These are phyloP conservation scores for Pangasianodon gigas DNA, from an alignment of 2,113 vertebrate genomes.

Conservation along the genomic window DNA sequence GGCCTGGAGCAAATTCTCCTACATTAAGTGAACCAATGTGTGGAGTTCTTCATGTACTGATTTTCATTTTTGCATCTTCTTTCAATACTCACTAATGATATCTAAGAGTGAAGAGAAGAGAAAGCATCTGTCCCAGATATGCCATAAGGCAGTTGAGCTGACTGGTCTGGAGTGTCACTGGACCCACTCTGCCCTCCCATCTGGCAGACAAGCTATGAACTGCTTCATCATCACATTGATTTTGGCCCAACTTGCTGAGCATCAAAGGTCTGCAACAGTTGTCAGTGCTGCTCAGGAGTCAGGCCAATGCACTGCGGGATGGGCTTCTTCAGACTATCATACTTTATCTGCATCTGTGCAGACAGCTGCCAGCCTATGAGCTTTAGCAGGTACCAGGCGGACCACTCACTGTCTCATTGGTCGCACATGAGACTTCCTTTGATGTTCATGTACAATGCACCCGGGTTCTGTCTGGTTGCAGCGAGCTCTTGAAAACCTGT, in stretches of 20 bases:
- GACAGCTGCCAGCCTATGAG: neutral
- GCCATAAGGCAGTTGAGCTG: neutral
- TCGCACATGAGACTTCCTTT: neutral
- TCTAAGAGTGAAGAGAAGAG: neutral
- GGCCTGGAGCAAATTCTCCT: neutral
- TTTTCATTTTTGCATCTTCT: neutral
- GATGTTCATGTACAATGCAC: neutral
- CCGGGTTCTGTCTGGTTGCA: neutral
- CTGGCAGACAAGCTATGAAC: neutral
- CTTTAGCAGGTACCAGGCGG: neutral
- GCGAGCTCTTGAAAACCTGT: neutral
- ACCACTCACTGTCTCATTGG: neutral
- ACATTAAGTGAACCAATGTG: neutral
- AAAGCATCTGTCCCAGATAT: neutral
- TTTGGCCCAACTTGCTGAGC: neutral
- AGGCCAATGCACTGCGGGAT: neutral
- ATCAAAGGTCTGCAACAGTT: neutral
- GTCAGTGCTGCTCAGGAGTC: neutral
- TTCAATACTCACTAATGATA: neutral
- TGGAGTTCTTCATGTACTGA: neutral
- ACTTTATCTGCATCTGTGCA: neutral
- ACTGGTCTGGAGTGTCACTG: neutral
- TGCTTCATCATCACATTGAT: neutral
- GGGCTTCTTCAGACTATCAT: neutral
- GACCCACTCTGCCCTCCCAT: neutral